Base-by-base conservation (phyloP, 2,113 vertebrate species). In the Tauraco erythrolophus region DNA sequence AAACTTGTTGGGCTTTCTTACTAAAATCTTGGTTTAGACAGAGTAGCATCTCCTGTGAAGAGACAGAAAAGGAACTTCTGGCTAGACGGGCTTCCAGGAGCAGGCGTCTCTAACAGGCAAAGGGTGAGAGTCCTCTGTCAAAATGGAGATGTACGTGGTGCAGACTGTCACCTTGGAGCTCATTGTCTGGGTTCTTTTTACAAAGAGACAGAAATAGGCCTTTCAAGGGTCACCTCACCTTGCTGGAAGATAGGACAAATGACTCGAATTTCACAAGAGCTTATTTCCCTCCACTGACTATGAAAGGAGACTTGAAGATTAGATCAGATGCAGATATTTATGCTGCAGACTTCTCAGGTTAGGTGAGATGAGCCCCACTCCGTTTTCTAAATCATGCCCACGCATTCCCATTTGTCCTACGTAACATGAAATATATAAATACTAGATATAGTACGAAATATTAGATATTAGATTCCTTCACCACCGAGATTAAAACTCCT, bases 151-250 rank as follows among this genome's bases (percentile, higher is more conserved):
- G 51, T 15, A 88, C 0, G 0, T 35, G 23, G 43, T 35, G 43
- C 84, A 92, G 69, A 7, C 39, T 91, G 74, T 92, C 66, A 72
- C 61, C 61, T 54, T 30, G 39, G 33, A 88, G 57, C 23, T 92
- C 70, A 6, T 7, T 75, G 69, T 41, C 90, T 94, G 74, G 51
- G 60, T 23, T 90, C 6, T 17, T 56, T 56, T 64, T 56, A 30
- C 51, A 82, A 84, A 50, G 81, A 84, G 90, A 90, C 90, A 95
- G 91, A 94, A 95, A 92, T 68, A 60, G 92, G 94, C 61, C 86
- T 95, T 89, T 93, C 91, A 92, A n/a, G 86, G 86, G 76, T 89
- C 83, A 89, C 68, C 80, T 95, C 56, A 30, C 66, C 68, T 91
- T 68, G 10, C 64, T 69, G 1, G 0, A n/a, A 91, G 60, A 86